Evolutionary conservation across 2,888 invertebrate species (phyloP).

Genomic region (Globia sparganii): DNA sequence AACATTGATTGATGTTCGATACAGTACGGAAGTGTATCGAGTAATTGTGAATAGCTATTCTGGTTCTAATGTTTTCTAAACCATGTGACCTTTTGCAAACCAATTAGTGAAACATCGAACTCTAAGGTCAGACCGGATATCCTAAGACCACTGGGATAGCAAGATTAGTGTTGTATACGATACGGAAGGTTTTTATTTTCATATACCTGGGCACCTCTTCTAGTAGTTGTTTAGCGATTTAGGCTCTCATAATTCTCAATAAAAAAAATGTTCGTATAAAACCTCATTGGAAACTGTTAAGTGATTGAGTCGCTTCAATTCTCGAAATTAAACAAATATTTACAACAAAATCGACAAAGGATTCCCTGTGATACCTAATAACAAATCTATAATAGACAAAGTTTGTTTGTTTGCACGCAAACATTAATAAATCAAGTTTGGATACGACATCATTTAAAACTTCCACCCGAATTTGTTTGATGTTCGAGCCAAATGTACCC

Average conservation of each 20-base stretch:
- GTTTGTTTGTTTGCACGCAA: slow-evolving; percentile 47
- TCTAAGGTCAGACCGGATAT: background rate
- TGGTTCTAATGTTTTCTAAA: background rate
- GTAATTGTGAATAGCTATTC: too few relatives aligned
- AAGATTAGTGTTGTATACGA: background rate
- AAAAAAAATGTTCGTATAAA: background rate
- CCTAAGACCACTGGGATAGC: background rate
- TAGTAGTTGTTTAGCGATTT: background rate
- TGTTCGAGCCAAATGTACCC: slow-evolving; percentile 24
- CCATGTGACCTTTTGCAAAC: background rate
- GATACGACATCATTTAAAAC: slow-evolving; percentile 43
- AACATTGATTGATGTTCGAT: too few relatives aligned
- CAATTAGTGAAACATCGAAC: slow-evolving; percentile 1
- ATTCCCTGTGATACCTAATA: slow-evolving; percentile 22
- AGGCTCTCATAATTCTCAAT: background rate
- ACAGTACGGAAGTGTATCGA: too few relatives aligned
- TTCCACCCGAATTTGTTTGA: slow-evolving; percentile 49
- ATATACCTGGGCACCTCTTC: background rate
- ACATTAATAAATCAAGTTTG: slow-evolving; percentile 46
- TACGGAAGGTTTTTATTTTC: background rate
- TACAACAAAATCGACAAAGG: slow-evolving; percentile 17
- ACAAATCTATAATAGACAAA: slow-evolving; percentile 49
- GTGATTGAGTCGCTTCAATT: background rate
- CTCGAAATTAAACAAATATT: slow-evolving; percentile 18
- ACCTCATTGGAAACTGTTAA: background rate